These are phyloP conservation scores for Drepana falcataria DNA, from an alignment of 2,888 invertebrate species.

Conservation along the genomic window DNA sequence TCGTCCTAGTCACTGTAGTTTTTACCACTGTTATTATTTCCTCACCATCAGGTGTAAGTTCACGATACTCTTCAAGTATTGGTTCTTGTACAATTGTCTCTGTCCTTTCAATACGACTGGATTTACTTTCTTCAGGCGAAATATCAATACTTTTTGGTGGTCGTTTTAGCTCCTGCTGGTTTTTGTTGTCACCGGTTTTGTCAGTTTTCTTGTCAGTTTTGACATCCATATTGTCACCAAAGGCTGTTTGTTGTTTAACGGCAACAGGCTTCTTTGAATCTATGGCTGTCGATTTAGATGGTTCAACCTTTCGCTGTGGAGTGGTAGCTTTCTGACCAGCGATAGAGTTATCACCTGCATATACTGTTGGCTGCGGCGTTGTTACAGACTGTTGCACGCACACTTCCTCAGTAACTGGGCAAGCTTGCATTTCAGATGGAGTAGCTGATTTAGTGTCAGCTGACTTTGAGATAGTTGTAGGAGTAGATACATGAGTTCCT, in stretches of 20 bases:
- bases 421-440: not conserved
- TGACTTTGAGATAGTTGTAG: not conserved
- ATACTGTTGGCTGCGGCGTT: not conserved
- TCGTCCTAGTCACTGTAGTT: constrained; percentile 41
- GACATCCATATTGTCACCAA: not conserved
- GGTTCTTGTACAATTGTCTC: constrained; percentile 30
- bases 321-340: constrained; percentile 4
- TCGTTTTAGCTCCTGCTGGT: not conserved
- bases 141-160: not conserved
- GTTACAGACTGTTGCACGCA: not conserved
- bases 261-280: not conserved
- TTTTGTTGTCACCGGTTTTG: not conserved
- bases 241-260: not conserved
- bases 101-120: not conserved
- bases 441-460: not conserved
- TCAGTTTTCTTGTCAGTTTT: constrained; percentile 1
- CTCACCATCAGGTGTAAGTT: constrained; percentile 32
- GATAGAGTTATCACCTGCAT: constrained; percentile 1
- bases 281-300: not conserved
- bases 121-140: not conserved
- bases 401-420: not conserved
- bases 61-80: constrained; percentile 32
- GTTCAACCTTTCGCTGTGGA: constrained; percentile 1
- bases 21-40: constrained; percentile 41
- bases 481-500: not conserved